phyloP scores from a whole-genome alignment of 1,140 invertebrate species.

The Drosophila watanabei region DNA sequence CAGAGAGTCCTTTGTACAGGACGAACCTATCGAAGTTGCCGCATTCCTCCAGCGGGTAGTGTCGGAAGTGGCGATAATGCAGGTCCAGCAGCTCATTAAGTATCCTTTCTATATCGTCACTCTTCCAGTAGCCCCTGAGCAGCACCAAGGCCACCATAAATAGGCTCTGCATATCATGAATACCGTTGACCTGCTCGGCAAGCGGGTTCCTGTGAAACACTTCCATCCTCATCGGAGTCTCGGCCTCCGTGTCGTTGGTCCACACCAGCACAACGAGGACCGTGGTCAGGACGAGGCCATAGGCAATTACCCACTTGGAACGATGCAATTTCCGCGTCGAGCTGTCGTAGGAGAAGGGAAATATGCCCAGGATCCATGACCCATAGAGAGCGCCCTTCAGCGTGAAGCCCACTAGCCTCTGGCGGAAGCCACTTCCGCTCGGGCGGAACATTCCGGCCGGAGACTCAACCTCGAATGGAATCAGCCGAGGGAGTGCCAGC shows the following conservation, averaged over 20 bases:
- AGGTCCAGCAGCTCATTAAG: constrained; percentile 42
- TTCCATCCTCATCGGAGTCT: constrained; percentile 6
- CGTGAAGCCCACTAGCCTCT: constrained; percentile 34
- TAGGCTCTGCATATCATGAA: constrained; percentile 17
- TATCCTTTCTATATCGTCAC: constrained; percentile 3
- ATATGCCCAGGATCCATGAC: constrained; percentile 57
- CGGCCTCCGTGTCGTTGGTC: constrained; percentile 13
- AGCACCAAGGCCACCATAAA: constrained; percentile 9
- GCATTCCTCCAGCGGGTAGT: constrained; percentile 19
- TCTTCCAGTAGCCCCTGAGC: constrained; percentile 38
- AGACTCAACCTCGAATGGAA: constrained; percentile 6
- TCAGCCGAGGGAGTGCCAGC: constrained; percentile 15
- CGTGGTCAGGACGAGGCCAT: constrained; percentile 48
- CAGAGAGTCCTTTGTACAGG: constrained; percentile 22
- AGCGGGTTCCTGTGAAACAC: constrained; percentile 40
- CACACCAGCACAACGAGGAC: constrained; percentile 3
- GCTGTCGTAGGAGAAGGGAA: constrained; percentile 51
- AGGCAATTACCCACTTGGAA: constrained; percentile 55
- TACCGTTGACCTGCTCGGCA: constrained; percentile 15
- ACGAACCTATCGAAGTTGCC: constrained; percentile 44
- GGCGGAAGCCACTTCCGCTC: constrained; percentile 24
- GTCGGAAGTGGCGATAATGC: constrained; percentile 15
- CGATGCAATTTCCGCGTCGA: constrained; percentile 29
- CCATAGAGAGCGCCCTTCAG: constrained; percentile 34
- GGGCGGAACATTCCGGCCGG: constrained; percentile 39